Evolutionary conservation across 2,888 invertebrate genomes (phyloP), one percentile per base, ranked within the genome.

Genomic region (Pardosa pseudoannulata): DNA sequence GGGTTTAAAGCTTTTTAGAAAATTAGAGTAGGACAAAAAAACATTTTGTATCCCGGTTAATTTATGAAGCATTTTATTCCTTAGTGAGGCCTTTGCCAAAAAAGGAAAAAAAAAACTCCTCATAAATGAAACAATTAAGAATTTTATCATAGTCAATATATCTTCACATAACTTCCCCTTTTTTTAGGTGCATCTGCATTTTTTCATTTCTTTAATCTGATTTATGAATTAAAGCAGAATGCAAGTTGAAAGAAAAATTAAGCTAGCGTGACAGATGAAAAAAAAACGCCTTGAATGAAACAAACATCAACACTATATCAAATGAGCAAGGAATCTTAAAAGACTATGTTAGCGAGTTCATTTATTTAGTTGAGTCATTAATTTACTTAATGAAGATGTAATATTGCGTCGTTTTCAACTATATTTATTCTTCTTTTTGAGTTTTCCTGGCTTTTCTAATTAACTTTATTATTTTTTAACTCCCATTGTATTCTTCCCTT

Each of bases 371-470:
- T 23, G 50, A 85, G 67, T 78, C 83, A 85, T 85, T 85, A 85
- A 78, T 85, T 85, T 85, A 73, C 72, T 78, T 85, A 85, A 85
- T 85, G 83, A 85, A 85, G 83, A 85, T 78, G 76, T 73, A 73
- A 78, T 85, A 85, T 85, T 85, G 73, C 83, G 65, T 78, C 73
- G 72, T 85, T 78, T 56, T 76, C 76, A 36, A 32, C 71, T 29
- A 72, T 76, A 50, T 76, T 76, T 82, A 70, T 71, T 70, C 41
- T 41, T 70, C 23, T 28, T 68, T 78, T 36, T 23, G 28, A 78
- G 82, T 65, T 23, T 50, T 76, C 72, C 72, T 72, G 76, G 29
- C 65, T 76, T 76, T 76, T 83, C 76, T 76, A 83, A 83, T 83
- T 83, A 83, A 83, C 71, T 76, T 76, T 65, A 65, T 72, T 62